Evolutionary conservation across 2,888 invertebrate species (phyloP).

Genomic region (Sialis lutaria): DNA sequence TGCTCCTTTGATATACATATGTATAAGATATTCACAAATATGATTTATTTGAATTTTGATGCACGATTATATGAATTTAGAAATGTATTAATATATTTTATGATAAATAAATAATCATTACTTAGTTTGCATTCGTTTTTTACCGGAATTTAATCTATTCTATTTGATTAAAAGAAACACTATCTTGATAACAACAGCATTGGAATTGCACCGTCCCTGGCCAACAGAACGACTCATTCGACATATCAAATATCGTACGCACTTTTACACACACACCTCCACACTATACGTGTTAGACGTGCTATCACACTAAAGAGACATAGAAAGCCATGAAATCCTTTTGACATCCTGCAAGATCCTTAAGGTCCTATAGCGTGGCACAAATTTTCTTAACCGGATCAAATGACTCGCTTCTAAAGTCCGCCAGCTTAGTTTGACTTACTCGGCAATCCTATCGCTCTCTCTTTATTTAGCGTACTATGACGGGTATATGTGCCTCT

Average conservation of each 20-base stretch:
- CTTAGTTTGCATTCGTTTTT: no score
- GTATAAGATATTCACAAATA: no score
- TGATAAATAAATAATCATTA: no score
- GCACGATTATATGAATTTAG: no score
- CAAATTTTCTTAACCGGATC: slow-evolving; percentile 26
- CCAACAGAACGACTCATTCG: no score
- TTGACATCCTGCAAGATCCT: slow-evolving; percentile 1
- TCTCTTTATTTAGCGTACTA: not conserved
- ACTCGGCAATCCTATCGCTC: slow-evolving; percentile 16
- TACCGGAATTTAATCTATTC: no score
- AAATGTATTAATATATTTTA: no score
- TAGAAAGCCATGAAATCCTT: not conserved
- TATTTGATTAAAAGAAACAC: no score
- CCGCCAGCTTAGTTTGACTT: slow-evolving; percentile 21
- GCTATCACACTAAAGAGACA: not conserved
- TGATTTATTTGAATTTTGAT: no score
- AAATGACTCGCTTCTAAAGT: slow-evolving; percentile 25
- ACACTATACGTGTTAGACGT: not conserved
- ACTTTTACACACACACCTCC: not conserved
- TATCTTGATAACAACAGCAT: no score
- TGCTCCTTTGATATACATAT: no score
- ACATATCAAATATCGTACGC: not conserved
- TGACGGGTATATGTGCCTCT: not conserved
- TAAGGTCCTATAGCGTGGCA: slow-evolving; percentile 12
- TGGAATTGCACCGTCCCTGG: no score